Percentiles rank a stretch among this genome's conserved stretches.
phyloP scores from a whole-genome alignment of 2,888 invertebrate species.

The Pyrocoelia pectoralis region DNA sequence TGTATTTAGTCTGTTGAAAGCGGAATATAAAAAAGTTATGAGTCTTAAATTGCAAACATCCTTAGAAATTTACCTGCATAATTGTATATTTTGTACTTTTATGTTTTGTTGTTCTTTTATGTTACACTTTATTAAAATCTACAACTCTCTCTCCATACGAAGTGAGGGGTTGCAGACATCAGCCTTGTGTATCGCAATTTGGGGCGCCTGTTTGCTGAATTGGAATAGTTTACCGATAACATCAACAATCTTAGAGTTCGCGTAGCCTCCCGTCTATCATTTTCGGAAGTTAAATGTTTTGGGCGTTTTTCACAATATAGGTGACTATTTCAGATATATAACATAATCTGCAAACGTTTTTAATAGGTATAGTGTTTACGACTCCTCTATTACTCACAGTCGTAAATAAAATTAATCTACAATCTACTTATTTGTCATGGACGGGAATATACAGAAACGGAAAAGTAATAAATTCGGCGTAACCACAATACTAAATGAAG shows the following conservation, averaged over 20 bases:
- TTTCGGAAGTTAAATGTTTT: slow-evolving; percentile 52
- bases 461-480: too few species aligned
- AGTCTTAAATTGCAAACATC: slow-evolving; percentile 34
- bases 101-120: slow-evolving; percentile 28
- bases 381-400: too few species aligned
- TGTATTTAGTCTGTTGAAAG: slow-evolving; percentile 38
- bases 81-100: slow-evolving; percentile 33
- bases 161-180: slow-evolving; percentile 52
- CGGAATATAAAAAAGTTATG: slow-evolving; percentile 34
- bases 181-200: slow-evolving; percentile 56
- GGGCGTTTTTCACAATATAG: slow-evolving; percentile 26
- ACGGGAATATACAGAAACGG: too few species aligned
- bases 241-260: slow-evolving; percentile 59
- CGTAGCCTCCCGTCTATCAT: slow-evolving; percentile 58
- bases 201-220: slow-evolving; percentile 57
- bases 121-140: slow-evolving; percentile 46
- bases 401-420: too few species aligned
- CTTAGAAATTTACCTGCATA: slow-evolving; percentile 38
- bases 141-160: slow-evolving; percentile 51
- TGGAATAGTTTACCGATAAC: slow-evolving; percentile 57
- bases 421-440: too few species aligned
- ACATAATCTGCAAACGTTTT: background rate
- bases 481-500: background rate
- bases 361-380: background rate
- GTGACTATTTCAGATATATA: slow-evolving; percentile 10